These are phyloP conservation scores for Hartigia nigra DNA, from an alignment of 2,888 invertebrate species.

Conservation along the genomic window DNA sequence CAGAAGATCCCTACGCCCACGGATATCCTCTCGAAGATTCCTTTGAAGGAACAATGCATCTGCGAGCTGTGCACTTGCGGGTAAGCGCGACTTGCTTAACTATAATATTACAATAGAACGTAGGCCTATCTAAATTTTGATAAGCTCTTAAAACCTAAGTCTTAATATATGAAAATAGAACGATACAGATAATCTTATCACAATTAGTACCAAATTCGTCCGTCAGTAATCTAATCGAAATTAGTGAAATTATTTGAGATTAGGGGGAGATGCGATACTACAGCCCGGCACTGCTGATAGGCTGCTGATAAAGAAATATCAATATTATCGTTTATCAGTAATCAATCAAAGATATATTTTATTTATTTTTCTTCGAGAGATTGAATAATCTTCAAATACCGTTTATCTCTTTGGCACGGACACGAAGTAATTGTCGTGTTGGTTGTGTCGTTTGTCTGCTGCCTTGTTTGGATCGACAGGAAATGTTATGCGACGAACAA, in stretches of 20 bases:
- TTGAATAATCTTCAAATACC: neutral
- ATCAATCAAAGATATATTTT: neutral
- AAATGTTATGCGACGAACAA: neutral
- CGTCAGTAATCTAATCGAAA: neutral
- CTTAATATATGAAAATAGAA: neutral
- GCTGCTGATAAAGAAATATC: neutral
- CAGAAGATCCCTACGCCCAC: constrained; percentile 53
- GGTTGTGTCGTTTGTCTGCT: neutral
- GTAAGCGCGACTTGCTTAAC: constrained; percentile 70
- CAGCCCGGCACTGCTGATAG: neutral
- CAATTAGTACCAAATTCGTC: neutral
- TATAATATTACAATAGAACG: no score
- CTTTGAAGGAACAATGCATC: constrained; percentile 83
- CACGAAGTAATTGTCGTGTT: neutral
- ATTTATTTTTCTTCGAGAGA: neutral
- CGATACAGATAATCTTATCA: neutral
- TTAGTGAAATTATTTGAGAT: neutral
- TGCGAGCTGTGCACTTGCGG: constrained; percentile 93
- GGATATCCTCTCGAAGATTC: constrained; percentile 61
- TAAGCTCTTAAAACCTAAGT: neutral
- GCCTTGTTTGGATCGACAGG: neutral
- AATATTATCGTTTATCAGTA: neutral
- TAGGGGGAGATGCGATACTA: neutral
- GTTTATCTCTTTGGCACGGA: neutral
- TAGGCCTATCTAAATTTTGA: neutral